phyloP scores from a whole-genome alignment of 2,113 vertebrate species.

The Ammodytes dubius region DNA sequence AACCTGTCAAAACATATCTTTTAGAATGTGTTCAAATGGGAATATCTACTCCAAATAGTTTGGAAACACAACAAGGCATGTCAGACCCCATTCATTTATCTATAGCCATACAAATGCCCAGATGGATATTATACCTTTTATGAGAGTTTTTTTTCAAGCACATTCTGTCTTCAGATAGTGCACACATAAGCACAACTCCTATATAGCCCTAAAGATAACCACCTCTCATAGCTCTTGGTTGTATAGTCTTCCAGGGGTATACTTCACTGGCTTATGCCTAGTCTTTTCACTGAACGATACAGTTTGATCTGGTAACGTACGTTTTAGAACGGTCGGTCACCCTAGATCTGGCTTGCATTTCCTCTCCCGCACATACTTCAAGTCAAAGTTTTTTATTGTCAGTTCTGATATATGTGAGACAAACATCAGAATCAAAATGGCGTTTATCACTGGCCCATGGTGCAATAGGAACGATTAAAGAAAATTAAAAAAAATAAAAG shows the following conservation, averaged over 20 bases:
- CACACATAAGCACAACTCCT: background rate
- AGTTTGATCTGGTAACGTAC: too few species aligned
- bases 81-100: conserved; percentile 2
- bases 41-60: background rate
- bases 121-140: background rate
- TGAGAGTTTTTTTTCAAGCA: background rate
- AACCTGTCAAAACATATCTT: conserved; percentile 22
- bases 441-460: too few species aligned
- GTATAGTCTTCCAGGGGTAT: background rate
- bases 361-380: too few species aligned
- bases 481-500: too few species aligned
- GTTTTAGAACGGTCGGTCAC: too few species aligned
- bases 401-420: too few species aligned
- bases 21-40: background rate
- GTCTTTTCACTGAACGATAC: too few species aligned
- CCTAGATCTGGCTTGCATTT: too few species aligned
- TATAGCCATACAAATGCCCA: background rate
- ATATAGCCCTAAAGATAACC: background rate
- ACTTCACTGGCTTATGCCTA: background rate
- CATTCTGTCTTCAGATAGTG: background rate
- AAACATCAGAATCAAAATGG: too few species aligned
- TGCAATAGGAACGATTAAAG: too few species aligned
- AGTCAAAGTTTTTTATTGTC: too few species aligned
- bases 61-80: background rate
- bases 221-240: conserved; percentile 10